Evolutionary conservation across 2,888 invertebrate genomes (phyloP), one percentile per base, ranked within the genome.

Genomic region (Tiliacea citrago): DNA sequence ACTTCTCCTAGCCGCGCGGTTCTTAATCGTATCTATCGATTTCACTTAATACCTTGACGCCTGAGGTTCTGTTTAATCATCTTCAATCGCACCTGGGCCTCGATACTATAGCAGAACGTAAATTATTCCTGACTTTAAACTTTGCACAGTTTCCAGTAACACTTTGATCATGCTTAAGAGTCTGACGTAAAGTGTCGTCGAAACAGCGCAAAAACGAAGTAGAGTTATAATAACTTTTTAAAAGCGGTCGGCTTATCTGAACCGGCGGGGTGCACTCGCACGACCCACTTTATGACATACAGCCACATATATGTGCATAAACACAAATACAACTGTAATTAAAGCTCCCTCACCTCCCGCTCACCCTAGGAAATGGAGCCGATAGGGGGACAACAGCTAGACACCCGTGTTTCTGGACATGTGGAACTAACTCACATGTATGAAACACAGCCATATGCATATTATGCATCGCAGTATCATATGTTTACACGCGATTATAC

Each of bases 231-330:
- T 89, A 91, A 90, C 88, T 87, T 87, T 88, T 83, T 88, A 89
- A 91, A 92, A 90, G 89, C 91, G 90, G 87, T 85, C 89, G 89
- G 89, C 90, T 94, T 94, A 94, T 93, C 93, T 90, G 86, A 78
- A 49, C 78, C 76, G 88, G 87, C 77, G 89, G 88, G 29, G 87
- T 89, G 90, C 90, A 89, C 84, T 89, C 90, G 88, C 86, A 81
- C 93, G 94, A 93, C 94, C 95, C 90, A 94, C 90, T 94, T 95
- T 88, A 89, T 85, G 87, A 88, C 85, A 87, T 88, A 85, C 84
- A 87, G 86, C 84, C 88, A 86, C 85, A 86, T 88, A 87, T 89
- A 90, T 90, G 89, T 91, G 91, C 89, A 86, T 86, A 81, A 86
- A 91, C 89, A 87, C 88, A 85, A 87, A 90, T 86, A 89, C 90